Percentiles rank a stretch among this genome's conserved stretches.
Conservation (phyloP, 2,113 vertebrate genomes). For the Excalfactoria chinensis region DNA sequence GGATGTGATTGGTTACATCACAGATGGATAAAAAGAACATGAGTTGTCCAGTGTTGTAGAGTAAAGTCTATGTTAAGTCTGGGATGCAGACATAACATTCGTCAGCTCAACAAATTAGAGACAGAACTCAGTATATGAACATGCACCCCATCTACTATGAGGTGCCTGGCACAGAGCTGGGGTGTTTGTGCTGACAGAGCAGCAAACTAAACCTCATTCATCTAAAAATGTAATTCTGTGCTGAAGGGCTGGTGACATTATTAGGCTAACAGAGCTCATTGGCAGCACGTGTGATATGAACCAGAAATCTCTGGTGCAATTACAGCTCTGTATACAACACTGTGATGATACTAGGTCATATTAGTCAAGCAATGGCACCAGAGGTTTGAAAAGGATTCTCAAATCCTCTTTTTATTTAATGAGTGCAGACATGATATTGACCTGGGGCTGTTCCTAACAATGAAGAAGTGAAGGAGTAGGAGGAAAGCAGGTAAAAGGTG, state of each 20-base stretch:
- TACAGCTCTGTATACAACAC: neutral
- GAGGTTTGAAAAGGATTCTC: neutral
- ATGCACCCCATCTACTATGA: accelerated
- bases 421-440: neutral
- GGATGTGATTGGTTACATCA: neutral
- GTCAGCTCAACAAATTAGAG: neutral
- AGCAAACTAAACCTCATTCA: neutral
- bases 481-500: neutral
- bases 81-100: neutral
- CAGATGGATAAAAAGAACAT: neutral
- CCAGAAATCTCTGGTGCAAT: neutral
- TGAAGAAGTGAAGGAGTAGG: neutral
- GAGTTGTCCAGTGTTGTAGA: neutral
- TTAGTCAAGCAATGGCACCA: neutral
- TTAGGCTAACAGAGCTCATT: neutral
- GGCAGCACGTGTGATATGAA: accelerated
- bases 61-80: neutral
- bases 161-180: neutral
- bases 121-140: neutral
- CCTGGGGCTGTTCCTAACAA: neutral
- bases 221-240: neutral
- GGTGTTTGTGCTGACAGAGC: neutral
- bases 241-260: neutral
- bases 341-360: neutral
- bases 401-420: neutral